Evolutionary conservation across 35 echinoderm and acorn worm species (phyloP).

Genomic region (Ptychodera flava): DNA sequence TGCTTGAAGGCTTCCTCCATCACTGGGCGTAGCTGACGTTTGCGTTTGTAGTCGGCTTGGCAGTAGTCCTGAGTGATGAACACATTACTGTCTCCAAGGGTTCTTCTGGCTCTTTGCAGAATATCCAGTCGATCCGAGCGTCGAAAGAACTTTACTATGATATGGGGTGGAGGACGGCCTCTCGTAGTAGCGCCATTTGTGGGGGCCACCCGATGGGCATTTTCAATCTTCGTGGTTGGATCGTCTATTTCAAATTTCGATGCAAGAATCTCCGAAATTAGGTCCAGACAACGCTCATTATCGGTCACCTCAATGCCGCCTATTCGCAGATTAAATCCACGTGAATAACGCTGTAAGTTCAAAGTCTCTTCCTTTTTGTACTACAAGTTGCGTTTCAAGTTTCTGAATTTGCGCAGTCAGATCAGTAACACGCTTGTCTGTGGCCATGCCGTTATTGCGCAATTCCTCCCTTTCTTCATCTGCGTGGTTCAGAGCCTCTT

Average conservation of each 20-base stretch:
- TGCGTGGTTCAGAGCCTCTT: too few relatives aligned
- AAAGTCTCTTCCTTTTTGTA: too few relatives aligned
- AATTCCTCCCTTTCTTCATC: too few relatives aligned
- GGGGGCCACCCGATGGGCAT: not conserved
- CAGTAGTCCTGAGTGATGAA: slow-evolving; percentile 8
- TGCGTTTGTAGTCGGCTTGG: not conserved
- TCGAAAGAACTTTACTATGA: slow-evolving; percentile 13
- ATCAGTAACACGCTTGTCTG: too few relatives aligned
- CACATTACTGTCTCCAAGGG: not conserved
- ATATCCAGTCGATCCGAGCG: not conserved
- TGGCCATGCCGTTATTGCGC: too few relatives aligned
- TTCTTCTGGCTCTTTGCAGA: not conserved
- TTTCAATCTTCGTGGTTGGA: slow-evolving; percentile 20
- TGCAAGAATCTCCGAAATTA: too few relatives aligned
- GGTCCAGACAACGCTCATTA: not conserved
- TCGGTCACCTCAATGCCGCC: not conserved
- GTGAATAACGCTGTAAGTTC: slow-evolving; percentile 11
- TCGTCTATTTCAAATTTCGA: too few relatives aligned
- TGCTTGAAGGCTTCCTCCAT: slow-evolving; percentile 8
- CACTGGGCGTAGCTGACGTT: not conserved
- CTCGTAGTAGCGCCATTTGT: not conserved
- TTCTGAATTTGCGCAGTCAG: too few relatives aligned
- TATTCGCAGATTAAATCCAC: slow-evolving; percentile 7
- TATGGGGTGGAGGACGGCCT: slow-evolving; percentile 6
- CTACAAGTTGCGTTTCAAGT: too few relatives aligned